phyloP scores from a whole-genome alignment of 2,797 vertebrate species.

The Acridotheres tristis region DNA sequence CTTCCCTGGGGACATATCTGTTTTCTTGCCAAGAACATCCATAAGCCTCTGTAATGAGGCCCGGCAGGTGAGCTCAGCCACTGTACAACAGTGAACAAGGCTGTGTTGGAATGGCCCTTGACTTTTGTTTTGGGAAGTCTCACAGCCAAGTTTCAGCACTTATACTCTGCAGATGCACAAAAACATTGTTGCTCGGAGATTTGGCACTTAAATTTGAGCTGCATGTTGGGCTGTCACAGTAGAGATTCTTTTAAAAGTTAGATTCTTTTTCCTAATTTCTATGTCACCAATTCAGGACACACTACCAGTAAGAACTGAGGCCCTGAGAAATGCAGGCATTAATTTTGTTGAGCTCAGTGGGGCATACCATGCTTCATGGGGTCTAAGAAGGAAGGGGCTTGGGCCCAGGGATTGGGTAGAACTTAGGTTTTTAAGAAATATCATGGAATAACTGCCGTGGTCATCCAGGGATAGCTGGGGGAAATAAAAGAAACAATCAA shows the following conservation, averaged over 20 bases:
- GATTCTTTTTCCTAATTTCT: neutral
- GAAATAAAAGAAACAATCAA: neutral
- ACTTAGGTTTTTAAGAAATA: neutral
- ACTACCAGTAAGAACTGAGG: neutral
- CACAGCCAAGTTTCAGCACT: neutral
- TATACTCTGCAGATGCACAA: neutral
- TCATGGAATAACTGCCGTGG: neutral
- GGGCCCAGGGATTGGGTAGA: neutral
- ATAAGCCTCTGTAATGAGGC: conserved; percentile 34
- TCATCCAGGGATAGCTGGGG: neutral
- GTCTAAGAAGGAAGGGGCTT: neutral
- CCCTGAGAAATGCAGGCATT: neutral
- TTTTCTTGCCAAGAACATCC: conserved; percentile 39
- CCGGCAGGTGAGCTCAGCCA: neutral
- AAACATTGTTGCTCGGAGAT: neutral
- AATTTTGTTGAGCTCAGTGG: neutral
- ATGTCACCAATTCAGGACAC: neutral
- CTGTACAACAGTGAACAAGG: neutral
- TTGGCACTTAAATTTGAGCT: neutral
- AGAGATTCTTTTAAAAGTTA: neutral
- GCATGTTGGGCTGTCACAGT: neutral
- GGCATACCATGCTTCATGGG: neutral
- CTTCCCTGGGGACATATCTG: neutral
- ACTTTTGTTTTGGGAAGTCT: neutral
- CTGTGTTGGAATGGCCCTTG: neutral